Evolutionary conservation across 92 coral and sea anemone genomes (phyloP).

Genomic region (Chrysogorgia sp.): DNA sequence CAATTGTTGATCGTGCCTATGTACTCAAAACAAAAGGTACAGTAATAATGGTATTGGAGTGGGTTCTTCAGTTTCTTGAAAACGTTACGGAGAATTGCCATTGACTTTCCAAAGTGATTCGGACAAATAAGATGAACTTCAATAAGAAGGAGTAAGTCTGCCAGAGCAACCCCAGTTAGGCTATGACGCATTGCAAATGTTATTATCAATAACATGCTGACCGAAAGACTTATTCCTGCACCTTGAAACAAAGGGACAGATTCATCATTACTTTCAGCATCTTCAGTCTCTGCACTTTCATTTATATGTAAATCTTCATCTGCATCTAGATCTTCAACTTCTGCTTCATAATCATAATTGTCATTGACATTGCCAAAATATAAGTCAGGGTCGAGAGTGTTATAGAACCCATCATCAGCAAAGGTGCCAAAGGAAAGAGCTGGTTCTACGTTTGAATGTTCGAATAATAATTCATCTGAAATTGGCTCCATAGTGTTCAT

Average conservation of each 20-base stretch:
- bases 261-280: not conserved
- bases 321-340: slow-evolving; percentile 38
- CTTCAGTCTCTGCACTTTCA: not conserved
- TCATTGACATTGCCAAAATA: too few relatives aligned
- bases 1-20: slow-evolving; percentile 28
- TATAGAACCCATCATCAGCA: slow-evolving; percentile 1
- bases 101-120: slow-evolving; percentile 50
- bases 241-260: slow-evolving; percentile 65
- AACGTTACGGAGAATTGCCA: slow-evolving; percentile 43
- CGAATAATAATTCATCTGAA: slow-evolving; percentile 4
- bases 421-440: slow-evolving; percentile 13
- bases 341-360: slow-evolving; percentile 20
- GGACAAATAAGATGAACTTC: slow-evolving; percentile 58
- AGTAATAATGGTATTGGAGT: slow-evolving; percentile 62
- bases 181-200: slow-evolving; percentile 67
- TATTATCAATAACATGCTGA: slow-evolving; percentile 73
- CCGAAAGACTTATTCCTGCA: slow-evolving; percentile 67
- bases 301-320: not conserved
- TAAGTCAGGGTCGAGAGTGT: slow-evolving; percentile 17
- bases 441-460: slow-evolving; percentile 4
- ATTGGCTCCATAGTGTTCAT: not conserved
- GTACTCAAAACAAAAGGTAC: slow-evolving; percentile 59
- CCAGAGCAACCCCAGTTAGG: slow-evolving; percentile 66
- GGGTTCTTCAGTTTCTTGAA: slow-evolving; percentile 62
- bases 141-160: slow-evolving; percentile 55